phyloP scores from a whole-genome alignment of 2,797 vertebrate species.

The Bradypus variegatus region DNA sequence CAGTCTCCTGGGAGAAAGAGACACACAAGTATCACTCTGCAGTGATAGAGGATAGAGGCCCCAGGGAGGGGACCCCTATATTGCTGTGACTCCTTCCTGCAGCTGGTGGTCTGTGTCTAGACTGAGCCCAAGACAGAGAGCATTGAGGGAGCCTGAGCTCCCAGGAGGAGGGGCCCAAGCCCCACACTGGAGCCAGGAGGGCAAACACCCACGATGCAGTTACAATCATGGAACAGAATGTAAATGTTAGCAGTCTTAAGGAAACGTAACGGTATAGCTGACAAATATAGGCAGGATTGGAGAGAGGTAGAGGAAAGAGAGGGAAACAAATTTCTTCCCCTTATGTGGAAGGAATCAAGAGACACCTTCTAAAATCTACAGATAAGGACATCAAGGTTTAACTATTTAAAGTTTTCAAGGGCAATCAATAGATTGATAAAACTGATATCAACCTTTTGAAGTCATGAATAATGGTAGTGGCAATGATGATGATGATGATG shows the following conservation, averaged over 20 bases:
- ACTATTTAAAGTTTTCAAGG: not conserved
- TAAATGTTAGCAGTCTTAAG: not conserved
- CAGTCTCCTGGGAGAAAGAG: not conserved
- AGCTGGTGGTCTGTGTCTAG: not conserved
- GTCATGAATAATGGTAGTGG: no score
- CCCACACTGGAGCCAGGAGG: not conserved
- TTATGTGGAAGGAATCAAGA: not conserved
- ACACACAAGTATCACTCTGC: not conserved
- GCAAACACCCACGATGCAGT: not conserved
- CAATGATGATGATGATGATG: not conserved
- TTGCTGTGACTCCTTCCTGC: not conserved
- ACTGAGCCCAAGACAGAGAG: not conserved
- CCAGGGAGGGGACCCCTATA: not conserved
- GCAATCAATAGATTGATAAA: not conserved
- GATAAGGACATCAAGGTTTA: not conserved
- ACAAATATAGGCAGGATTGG: not conserved
- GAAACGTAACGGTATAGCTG: not conserved
- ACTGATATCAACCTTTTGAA: no score
- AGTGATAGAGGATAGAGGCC: not conserved
- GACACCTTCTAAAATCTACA: not conserved
- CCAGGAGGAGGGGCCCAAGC: not conserved
- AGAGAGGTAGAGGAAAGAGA: not conserved
- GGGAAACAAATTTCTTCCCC: not conserved
- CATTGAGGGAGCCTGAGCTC: not conserved
- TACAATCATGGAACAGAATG: not conserved